Percentiles rank a stretch among this genome's conserved stretches.
Conservation (phyloP, 1,140 invertebrate genomes). For the Coptotermes formosanus region DNA sequence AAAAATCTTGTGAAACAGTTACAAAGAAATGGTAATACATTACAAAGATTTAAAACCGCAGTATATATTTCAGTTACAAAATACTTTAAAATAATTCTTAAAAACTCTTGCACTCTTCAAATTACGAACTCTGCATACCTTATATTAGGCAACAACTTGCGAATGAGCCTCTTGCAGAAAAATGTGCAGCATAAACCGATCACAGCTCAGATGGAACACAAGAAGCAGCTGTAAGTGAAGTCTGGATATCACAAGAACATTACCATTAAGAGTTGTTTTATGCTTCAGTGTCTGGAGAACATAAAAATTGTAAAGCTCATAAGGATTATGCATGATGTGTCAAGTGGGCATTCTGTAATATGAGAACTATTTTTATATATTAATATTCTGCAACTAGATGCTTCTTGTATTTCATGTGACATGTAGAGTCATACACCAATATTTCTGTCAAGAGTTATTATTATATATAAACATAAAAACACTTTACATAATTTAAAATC, state of each 20-base stretch:
- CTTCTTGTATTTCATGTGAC: background rate
- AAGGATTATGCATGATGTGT: background rate
- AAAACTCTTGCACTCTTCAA: background rate
- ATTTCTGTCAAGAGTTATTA: background rate
- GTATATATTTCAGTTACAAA: background rate
- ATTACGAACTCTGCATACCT: background rate
- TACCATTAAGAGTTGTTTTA: background rate
- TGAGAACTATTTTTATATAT: background rate
- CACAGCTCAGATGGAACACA: background rate
- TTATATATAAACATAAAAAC: background rate
- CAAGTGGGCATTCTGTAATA: background rate
- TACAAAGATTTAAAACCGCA: background rate
- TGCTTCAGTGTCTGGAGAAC: background rate
- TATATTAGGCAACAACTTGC: background rate
- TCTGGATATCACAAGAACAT: background rate
- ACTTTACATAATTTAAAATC: background rate
- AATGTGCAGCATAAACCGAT: background rate
- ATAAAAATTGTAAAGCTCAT: background rate
- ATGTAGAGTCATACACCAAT: background rate
- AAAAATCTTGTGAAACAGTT: no score
- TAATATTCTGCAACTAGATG: background rate
- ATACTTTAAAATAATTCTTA: background rate
- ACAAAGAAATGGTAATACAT: no score
- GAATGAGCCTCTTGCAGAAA: background rate
- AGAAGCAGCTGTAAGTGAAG: background rate